Base-by-base conservation (phyloP, 2,888 invertebrate species). In the Cinara cedri region DNA sequence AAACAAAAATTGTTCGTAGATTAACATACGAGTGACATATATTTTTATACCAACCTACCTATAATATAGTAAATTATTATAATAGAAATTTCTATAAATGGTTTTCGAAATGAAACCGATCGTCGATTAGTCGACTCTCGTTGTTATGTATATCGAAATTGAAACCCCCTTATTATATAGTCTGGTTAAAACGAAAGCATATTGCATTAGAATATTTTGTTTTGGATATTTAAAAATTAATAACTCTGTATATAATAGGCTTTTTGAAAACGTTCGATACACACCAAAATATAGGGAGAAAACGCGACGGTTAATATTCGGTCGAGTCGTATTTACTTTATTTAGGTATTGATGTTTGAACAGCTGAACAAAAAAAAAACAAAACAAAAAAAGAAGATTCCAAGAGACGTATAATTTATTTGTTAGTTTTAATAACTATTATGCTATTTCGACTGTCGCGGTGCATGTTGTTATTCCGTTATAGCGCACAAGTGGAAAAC, bases 1-100 rank as follows among this genome's bases (percentile, higher is more conserved):
- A 66, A 70, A 70, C 51, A 51, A 34, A 26, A 54, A 70, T 34
- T 49, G 19, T 72, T 49, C 72, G 46, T 72, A 72, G 24, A 72
- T 70, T 26, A 34, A 34, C 34, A 34, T 34, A 34, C 34, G 34
- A 34, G 13, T 46, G n/a, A 11, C 24, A 46, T 72, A 42, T 44
- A 68, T 68, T 21, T 24, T 21, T 16, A 21, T 42, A 21, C 10
- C 55, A 16, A 42, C 16, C 10, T 42, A 54, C 21, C 26, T 51
- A 24, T 71, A 0, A 21, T 55, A 44, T 54, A 19, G 8, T 51
- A 11, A 10, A 14, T n/a, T n/a, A 51, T 51, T 16, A 51, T 70
- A 19, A 19, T 54, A 54, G 14, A 19, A 54, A 34, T 34, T 34
- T 34, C 34, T 34, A 34, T 34, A 34, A 34, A 34, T 34, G 34